phyloP scores from a whole-genome alignment of 2,113 vertebrate genomes.

The Thunnus thynnus region DNA sequence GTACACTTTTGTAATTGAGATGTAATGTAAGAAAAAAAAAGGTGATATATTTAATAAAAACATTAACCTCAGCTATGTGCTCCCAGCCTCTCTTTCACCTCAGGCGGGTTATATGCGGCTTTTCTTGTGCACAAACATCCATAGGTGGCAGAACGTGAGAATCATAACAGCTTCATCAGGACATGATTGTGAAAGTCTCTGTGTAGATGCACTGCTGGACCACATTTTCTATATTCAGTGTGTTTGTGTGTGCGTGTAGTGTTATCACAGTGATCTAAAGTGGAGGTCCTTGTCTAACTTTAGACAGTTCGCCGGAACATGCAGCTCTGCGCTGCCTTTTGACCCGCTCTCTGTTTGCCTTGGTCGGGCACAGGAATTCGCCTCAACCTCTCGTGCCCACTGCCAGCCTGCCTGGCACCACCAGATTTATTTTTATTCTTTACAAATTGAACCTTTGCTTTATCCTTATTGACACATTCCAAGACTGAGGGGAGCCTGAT shows the following conservation, averaged over 20 bases:
- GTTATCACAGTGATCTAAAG: conserved; percentile 77
- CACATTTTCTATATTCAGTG: conserved; percentile 50
- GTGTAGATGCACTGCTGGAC: conserved; percentile 36
- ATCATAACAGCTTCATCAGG: conserved; percentile 28
- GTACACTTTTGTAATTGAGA: conserved; percentile 84
- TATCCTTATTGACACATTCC: conserved; percentile 81
- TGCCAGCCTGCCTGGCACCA: conserved; percentile 83
- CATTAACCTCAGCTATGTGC: conserved; percentile 69
- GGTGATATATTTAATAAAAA: conserved; percentile 85
- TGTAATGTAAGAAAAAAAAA: conserved; percentile 78
- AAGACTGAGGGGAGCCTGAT: conserved; percentile 73
- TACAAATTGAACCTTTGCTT: conserved; percentile 79
- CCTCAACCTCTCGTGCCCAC: conserved; percentile 74
- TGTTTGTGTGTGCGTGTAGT: conserved; percentile 52
- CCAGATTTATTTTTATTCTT: conserved; percentile 81
- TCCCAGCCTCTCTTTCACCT: conserved; percentile 42
- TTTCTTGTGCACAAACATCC: conserved; percentile 32
- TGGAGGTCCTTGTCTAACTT: conserved; percentile 79
- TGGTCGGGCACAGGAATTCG: conserved; percentile 80
- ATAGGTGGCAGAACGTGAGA: conserved; percentile 30
- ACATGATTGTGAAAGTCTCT: conserved; percentile 51
- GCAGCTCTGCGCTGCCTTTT: conserved; percentile 77
- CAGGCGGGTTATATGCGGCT: conserved; percentile 7
- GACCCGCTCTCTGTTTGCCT: conserved; percentile 84
- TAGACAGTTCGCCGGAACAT: conserved; percentile 59